A percentile compares a stretch with the other conserved stretches of the same genome.
Conservation (phyloP, 2,888 invertebrate species). For the Vanessa cardui region DNA sequence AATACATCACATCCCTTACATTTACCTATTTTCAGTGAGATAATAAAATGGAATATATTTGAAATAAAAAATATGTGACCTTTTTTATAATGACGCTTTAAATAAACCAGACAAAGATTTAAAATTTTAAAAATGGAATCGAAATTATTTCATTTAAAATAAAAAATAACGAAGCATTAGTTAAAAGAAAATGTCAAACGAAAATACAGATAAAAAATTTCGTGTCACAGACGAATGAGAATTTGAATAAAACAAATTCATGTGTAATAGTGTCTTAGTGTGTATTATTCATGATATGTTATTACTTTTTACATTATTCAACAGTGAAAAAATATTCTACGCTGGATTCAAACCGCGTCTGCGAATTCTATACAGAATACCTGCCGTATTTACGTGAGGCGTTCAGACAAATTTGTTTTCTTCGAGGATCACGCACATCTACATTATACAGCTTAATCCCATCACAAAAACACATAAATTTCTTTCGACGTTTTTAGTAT, state of each 20-base stretch:
- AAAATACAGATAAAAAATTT: neutral
- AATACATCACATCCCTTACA: too few relatives aligned
- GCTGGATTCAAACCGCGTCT: neutral
- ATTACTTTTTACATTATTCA: slow-evolving; percentile 16
- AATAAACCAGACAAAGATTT: too few relatives aligned
- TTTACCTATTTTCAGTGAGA: too few relatives aligned
- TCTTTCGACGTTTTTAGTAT: neutral
- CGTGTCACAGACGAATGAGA: neutral
- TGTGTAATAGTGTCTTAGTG: slow-evolving; percentile 1
- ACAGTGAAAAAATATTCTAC: slow-evolving; percentile 13
- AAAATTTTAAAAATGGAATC: too few relatives aligned
- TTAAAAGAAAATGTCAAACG: too few relatives aligned
- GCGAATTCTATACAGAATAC: slow-evolving; percentile 1
- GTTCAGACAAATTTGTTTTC: slow-evolving; percentile 17
- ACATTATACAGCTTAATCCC: slow-evolving; percentile 11
- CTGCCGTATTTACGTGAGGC: slow-evolving; percentile 15
- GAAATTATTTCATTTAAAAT: too few relatives aligned
- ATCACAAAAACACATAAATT: neutral
- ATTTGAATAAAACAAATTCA: slow-evolving; percentile 17
- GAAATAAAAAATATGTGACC: too few relatives aligned
- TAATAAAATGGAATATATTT: too few relatives aligned
- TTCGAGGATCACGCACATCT: slow-evolving; percentile 2
- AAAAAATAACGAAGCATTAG: too few relatives aligned
- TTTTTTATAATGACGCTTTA: too few relatives aligned
- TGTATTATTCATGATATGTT: slow-evolving; percentile 19